These are phyloP conservation scores for Amblyopsis rosae DNA, from an alignment of 2,113 vertebrate species.

Conservation along the genomic window DNA sequence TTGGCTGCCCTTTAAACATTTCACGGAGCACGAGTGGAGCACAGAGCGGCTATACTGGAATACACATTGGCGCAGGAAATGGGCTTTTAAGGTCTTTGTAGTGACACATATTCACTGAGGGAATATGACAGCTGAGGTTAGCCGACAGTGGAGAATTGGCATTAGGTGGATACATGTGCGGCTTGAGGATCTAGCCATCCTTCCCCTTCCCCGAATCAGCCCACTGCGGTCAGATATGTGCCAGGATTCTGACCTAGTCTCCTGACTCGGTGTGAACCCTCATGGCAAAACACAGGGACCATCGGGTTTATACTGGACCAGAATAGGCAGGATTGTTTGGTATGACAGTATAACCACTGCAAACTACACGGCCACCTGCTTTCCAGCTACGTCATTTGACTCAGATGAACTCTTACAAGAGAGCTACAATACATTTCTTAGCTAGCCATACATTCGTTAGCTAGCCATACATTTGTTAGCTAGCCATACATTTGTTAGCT, in stretches of 20 bases:
- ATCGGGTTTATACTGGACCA: not conserved
- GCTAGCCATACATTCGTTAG: not conserved
- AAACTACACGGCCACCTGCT: not conserved
- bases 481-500: no score
- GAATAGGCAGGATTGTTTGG: not conserved
- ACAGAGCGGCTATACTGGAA: constrained; percentile 35
- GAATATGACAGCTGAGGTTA: constrained; percentile 42
- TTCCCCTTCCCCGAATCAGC: constrained; percentile 9
- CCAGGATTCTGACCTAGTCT: not conserved
- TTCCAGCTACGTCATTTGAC: not conserved
- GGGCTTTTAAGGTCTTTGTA: constrained; percentile 10
- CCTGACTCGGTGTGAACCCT: not conserved
- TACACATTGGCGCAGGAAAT: constrained; percentile 37
- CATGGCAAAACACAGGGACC: not conserved
- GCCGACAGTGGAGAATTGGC: constrained; percentile 36
- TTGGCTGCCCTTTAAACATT: constrained; percentile 26
- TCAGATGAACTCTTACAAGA: not conserved
- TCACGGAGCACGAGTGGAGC: constrained; percentile 7
- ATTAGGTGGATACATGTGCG: constrained; percentile 8
- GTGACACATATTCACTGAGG: constrained; percentile 42
- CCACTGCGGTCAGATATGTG: not conserved
- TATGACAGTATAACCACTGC: not conserved
- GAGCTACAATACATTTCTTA: no score
- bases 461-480: not conserved
- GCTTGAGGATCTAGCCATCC: not conserved